Evolutionary conservation across 1,140 invertebrate species (phyloP), one percentile per base, ranked within the genome.

Genomic region (Trigoniulus corallinus): DNA sequence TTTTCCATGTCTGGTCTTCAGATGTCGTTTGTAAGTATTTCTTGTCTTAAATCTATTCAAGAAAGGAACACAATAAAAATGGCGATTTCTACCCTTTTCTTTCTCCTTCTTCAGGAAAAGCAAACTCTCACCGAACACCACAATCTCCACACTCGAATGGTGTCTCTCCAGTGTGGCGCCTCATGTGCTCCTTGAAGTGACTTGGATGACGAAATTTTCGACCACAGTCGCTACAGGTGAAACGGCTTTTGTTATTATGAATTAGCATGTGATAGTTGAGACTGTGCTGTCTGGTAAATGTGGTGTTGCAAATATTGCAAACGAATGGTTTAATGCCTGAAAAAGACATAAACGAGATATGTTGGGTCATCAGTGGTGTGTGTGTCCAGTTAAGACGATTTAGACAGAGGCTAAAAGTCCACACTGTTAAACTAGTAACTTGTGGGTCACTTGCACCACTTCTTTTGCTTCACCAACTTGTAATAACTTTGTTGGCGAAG

Each of bases 261-360:
- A 79, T 80, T 37, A 80, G 57, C 72, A 77, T 75, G 57, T 80
- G 78, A 58, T 80, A 80, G 52, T 80, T 79, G 15, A 80, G 66
- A 44, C 74, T 77, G 58, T 80, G 77, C 50, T 79, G 72, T 26
- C 78, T 60, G 0, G 78, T 80, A 56, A 80, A 80, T 34, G 76
- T 76, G 13, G 74, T 70, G 47, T 68, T 65, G 58, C 78, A 80
- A 44, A 77, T 70, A 27, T 69, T 64, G 62, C 78, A 80, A 47
- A 74, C 69, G 56, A 77, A 80, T 1, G 77, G 76, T 56, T 79
- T 79, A 48, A 79, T 78, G 34, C 76, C 72, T 73, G 59, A 1
- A 65, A n/a, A n/a, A n/a, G n/a, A n/a, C n/a, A n/a, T n/a, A n/a
- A 63, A 48, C 53, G 20, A n/a, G n/a, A n/a, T n/a, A n/a, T n/a